phyloP scores from a whole-genome alignment of 2,113 vertebrate species.

The Cottus gobio region DNA sequence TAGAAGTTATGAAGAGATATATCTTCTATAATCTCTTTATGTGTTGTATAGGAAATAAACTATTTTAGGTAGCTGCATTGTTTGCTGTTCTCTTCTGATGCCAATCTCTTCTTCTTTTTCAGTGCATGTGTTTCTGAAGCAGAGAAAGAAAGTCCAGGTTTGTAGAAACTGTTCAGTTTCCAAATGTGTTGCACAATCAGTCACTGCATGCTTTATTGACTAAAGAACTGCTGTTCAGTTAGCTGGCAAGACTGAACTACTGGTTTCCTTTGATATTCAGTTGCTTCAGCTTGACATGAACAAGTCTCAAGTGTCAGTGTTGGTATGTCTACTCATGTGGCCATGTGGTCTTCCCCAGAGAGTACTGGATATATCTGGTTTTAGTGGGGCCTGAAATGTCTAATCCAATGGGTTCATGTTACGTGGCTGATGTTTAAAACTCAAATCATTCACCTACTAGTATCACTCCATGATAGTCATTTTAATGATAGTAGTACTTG shows the following conservation, averaged over 20 bases:
- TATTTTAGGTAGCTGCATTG: not conserved
- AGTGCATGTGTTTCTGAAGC: slow-evolving; percentile 89
- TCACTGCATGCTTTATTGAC: not conserved
- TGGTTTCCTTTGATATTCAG: not conserved
- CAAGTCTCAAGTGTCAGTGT: not conserved
- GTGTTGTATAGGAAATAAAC: not conserved
- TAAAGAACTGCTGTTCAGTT: too few species aligned
- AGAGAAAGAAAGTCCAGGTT: slow-evolving; percentile 88
- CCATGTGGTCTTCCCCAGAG: not conserved
- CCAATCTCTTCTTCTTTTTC: slow-evolving; percentile 26
- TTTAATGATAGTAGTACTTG: not conserved
- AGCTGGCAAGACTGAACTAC: not conserved
- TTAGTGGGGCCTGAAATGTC: not conserved
- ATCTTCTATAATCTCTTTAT: not conserved
- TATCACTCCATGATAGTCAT: not conserved
- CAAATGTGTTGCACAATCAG: not conserved
- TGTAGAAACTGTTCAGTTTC: slow-evolving; percentile 25
- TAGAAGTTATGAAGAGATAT: not conserved
- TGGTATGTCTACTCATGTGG: slow-evolving; percentile 5
- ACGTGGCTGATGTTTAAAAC: not conserved
- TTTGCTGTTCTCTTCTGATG: slow-evolving; percentile 10
- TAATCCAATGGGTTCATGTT: not conserved
- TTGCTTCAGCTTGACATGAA: not conserved
- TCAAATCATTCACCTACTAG: not conserved
- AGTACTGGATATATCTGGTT: slow-evolving; percentile 55